A percentile compares a stretch with the other conserved stretches of the same genome.
These are phyloP conservation scores for Andrena chrysosceles DNA, from an alignment of 2,888 invertebrate species.

Conservation along the genomic window DNA sequence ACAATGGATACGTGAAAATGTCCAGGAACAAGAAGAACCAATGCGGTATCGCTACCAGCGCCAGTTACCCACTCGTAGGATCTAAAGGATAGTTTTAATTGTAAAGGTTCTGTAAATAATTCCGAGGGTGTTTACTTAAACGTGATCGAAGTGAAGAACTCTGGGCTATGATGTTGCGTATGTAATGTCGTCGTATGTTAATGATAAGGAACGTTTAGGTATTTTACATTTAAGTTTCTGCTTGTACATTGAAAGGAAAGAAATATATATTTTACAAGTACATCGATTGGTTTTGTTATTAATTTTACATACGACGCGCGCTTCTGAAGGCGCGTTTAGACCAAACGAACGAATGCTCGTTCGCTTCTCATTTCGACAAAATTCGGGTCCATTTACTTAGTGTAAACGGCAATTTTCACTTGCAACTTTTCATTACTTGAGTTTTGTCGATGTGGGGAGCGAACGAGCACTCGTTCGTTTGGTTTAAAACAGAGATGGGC, in stretches of 20 bases:
- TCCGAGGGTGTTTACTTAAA: not conserved
- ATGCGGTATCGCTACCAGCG: slow-evolving; percentile 94
- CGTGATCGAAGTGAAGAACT: not conserved
- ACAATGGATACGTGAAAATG: slow-evolving; percentile 95
- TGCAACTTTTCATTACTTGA: no score
- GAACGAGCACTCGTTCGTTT: no score
- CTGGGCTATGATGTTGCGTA: not conserved
- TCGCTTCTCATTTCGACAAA: no score
- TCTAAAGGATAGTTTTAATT: slow-evolving; percentile 13
- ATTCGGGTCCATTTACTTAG: no score
- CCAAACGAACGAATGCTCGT: no score
- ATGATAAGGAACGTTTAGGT: not conserved
- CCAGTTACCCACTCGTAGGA: slow-evolving; percentile 93
- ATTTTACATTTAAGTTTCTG: not conserved
- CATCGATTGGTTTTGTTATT: slow-evolving; percentile 3
- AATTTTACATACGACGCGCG: no score
- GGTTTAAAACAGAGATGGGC: no score
- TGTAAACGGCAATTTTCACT: no score
- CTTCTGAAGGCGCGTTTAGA: no score
- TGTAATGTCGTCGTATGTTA: not conserved
- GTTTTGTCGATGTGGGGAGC: no score
- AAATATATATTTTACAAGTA: slow-evolving; percentile 22
- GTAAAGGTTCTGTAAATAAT: slow-evolving; percentile 6
- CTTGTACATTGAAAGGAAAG: not conserved
- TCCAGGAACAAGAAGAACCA: slow-evolving; percentile 93